Evolutionary conservation across 30 jellyfish, hydroid and myxozoan genomes (phyloP).

Genomic region (Pelagia noctiluca): DNA sequence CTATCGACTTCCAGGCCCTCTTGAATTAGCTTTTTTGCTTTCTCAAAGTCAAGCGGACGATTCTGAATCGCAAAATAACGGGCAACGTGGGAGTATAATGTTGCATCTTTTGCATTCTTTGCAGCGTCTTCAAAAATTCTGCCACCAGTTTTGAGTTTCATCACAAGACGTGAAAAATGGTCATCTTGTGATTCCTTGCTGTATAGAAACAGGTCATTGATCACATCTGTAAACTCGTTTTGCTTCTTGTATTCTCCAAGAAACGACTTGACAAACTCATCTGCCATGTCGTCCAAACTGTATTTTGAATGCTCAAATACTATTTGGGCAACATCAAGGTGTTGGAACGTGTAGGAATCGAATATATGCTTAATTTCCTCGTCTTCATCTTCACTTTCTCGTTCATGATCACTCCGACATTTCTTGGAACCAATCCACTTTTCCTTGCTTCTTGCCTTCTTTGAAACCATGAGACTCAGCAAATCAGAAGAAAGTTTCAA

Average conservation of each 20-base stretch:
- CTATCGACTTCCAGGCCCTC: constrained; percentile 30
- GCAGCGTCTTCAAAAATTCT: constrained; percentile 63
- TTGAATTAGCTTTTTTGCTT: constrained; percentile 16
- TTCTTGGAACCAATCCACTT: constrained; percentile 8
- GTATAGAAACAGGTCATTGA: constrained; percentile 46
- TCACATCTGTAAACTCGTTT: constrained; percentile 7
- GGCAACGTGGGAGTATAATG: constrained; percentile 51
- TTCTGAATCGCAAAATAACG: constrained; percentile 8
- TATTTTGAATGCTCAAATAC: constrained; percentile 31
- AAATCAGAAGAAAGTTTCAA: constrained; percentile 8
- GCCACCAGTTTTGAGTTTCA: background rate
- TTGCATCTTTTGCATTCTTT: constrained; percentile 25
- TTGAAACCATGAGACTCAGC: constrained; percentile 47
- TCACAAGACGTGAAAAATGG: constrained; percentile 19
- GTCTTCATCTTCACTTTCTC: constrained; percentile 6
- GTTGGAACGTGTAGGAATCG: constrained; percentile 39
- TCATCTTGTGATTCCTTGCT: constrained; percentile 21
- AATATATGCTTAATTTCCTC: background rate
- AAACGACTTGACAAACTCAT: constrained; percentile 24
- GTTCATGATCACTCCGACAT: background rate
- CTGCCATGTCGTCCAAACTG: constrained; percentile 22
- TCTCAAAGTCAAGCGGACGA: constrained; percentile 4
- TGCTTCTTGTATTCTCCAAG: constrained; percentile 15
- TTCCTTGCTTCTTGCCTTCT: constrained; percentile 29
- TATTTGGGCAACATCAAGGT: constrained; percentile 35